phyloP scores from a whole-genome alignment of 1,140 invertebrate genomes.

The Hylaeus volcanicus region DNA sequence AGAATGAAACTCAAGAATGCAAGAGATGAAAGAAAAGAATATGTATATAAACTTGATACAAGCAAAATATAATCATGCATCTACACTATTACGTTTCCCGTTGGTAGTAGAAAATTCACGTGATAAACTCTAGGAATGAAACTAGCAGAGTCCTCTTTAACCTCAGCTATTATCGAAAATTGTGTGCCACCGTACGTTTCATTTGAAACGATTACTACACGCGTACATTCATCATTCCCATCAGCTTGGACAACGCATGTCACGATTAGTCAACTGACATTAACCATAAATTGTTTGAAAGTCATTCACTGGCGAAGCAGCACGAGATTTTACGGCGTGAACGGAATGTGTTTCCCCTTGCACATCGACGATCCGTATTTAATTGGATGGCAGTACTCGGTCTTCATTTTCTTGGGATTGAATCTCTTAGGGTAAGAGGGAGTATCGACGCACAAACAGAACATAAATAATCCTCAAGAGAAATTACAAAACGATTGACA shows the following conservation, averaged over 20 bases:
- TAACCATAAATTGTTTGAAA: constrained; percentile 25
- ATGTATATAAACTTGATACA: no score
- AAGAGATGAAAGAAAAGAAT: no score
- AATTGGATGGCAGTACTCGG: constrained; percentile 88
- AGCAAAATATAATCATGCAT: no score
- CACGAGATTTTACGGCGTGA: constrained; percentile 86
- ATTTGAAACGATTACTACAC: no score
- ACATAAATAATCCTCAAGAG: constrained; percentile 6
- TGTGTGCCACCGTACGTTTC: no score
- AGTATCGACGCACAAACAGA: neutral
- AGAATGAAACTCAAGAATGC: no score
- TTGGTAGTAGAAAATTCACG: no score
- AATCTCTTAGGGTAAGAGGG: constrained; percentile 82
- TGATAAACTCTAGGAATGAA: no score
- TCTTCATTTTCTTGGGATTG: constrained; percentile 87
- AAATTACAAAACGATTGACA: neutral
- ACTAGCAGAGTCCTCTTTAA: no score
- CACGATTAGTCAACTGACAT: neutral
- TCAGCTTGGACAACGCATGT: neutral
- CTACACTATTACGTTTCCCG: no score
- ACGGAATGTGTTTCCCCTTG: constrained; percentile 87
- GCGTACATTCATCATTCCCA: no score
- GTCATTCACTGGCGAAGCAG: constrained; percentile 84
- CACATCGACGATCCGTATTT: constrained; percentile 87
- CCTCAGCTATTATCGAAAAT: no score